Evolutionary conservation across 2,888 invertebrate genomes (phyloP), one percentile per base, ranked within the genome.

Genomic region (Drosophila affinis): DNA sequence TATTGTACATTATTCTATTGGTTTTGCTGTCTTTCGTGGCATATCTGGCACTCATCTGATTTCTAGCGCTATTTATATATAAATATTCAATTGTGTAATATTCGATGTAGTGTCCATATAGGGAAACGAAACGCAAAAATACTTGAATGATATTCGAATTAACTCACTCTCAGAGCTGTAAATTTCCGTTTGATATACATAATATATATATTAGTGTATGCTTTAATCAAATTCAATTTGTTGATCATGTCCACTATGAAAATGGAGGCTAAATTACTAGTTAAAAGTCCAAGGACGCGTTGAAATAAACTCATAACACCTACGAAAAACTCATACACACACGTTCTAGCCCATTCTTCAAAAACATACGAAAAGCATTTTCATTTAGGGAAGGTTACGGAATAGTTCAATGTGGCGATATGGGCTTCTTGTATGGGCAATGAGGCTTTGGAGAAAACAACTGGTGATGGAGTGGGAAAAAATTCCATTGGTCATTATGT

Each of bases 1-100:
- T 62, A 75, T 79, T 76, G 68, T 86, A 72, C 44, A 75, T 55
- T 67, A 69, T 79, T 64, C 12, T 59, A 77, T 75, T 75, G 78
- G 63, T 60, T 72, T 68, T 62, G 72, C 52, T 59, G 27, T 60
- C 58, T 45, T 52, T 59, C 48, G 56, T 63, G 12, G 55, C 62
- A 53, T 9, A 47, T 51, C 21, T 46, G 60, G 60, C 58, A 67
- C 54, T 56, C 55, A 76, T 67, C 59, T 59, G 55, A 64, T 55
- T 72, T 27, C 60, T 72, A 63, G 55, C 51, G 56, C 64, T 57
- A 59, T 56, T 62, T 52, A 59, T 24, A 72, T 34, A 48, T 72
- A 57, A 24, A 61, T 54, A 54, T 63, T 62, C 49, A 62, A 73
- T 62, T 70, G 73, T 82, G 53, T 79, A 73, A 79, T 62, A 65